A percentile compares a stretch with the other conserved stretches of the same genome.
Evolutionary conservation across 2,797 vertebrate species (phyloP).

Genomic region (Pseudomugil tenellus): DNA sequence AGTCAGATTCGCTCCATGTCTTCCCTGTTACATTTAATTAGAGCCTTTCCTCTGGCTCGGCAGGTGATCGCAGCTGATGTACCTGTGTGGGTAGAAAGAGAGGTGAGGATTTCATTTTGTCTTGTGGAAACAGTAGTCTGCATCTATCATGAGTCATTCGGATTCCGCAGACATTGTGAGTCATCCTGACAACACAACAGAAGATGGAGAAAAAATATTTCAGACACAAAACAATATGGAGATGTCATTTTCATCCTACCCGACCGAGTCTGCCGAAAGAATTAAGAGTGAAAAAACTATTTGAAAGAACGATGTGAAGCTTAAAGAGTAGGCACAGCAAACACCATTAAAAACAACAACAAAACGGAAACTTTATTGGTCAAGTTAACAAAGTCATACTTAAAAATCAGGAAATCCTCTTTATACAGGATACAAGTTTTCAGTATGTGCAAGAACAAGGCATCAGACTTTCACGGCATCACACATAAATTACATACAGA

Average conservation of each 20-base stretch:
- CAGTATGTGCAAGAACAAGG: slow-evolving; percentile 52
- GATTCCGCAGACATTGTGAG: not conserved
- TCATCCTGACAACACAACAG: not conserved
- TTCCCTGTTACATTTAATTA: slow-evolving; percentile 19
- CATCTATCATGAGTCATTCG: slow-evolving; percentile 6
- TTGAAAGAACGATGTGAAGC: not conserved
- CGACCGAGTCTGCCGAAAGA: not conserved
- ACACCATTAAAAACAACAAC: slow-evolving; percentile 40
- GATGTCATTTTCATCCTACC: not conserved
- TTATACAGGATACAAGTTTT: slow-evolving; percentile 43
- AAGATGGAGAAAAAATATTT: not conserved
- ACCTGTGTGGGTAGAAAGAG: slow-evolving; percentile 3
- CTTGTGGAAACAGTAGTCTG: not conserved
- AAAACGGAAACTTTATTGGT: slow-evolving; percentile 62
- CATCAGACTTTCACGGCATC: slow-evolving; percentile 48
- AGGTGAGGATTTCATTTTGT: slow-evolving; percentile 3
- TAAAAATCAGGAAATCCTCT: slow-evolving; percentile 54
- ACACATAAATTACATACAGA: slow-evolving; percentile 67
- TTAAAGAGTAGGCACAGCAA: not conserved
- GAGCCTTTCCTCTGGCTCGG: not conserved
- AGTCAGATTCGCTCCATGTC: slow-evolving; percentile 1
- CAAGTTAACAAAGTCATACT: slow-evolving; percentile 61
- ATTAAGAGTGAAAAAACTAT: not conserved
- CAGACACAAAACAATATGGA: not conserved
- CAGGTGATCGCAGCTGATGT: slow-evolving; percentile 3